These are phyloP conservation scores for Salvelinus alpinus DNA, from an alignment of 2,113 vertebrate genomes.

Conservation along the genomic window DNA sequence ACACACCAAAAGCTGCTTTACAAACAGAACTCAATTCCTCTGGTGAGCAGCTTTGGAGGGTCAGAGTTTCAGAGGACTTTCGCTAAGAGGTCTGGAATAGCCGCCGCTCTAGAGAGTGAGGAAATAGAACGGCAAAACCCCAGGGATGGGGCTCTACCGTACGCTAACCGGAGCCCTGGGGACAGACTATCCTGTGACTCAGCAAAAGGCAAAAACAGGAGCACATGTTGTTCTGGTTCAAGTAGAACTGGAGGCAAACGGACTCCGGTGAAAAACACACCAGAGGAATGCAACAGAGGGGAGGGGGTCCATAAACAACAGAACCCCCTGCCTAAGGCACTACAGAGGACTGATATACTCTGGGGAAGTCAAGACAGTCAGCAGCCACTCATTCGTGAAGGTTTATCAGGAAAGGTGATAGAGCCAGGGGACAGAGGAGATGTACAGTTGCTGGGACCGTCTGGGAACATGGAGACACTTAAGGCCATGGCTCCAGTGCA, in stretches of 20 bases:
- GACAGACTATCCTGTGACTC: conserved; percentile 42
- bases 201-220: conserved; percentile 39
- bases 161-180: conserved; percentile 14
- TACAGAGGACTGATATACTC: conserved; percentile 48
- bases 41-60: conserved; percentile 5
- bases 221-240: conserved; percentile 24
- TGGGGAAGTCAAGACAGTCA: conserved; percentile 15
- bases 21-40: conserved; percentile 37
- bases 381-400: neutral
- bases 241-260: conserved; percentile 24
- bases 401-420: conserved; percentile 12
- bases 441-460: conserved; percentile 18
- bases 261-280: conserved; percentile 28
- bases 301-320: conserved; percentile 41
- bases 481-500: conserved; percentile 63
- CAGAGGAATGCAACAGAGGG: conserved; percentile 28
- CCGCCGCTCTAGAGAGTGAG: conserved; percentile 7
- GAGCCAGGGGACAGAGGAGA: conserved; percentile 14
- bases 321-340: conserved; percentile 34
- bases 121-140: conserved; percentile 26
- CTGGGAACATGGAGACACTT: conserved; percentile 9
- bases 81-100: conserved; percentile 29
- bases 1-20: conserved; percentile 29
- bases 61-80: conserved; percentile 19
- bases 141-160: conserved; percentile 18